Evolutionary conservation across 2,888 invertebrate species (phyloP), one percentile per base, ranked within the genome.

Genomic region (Agapetus fuscipes): DNA sequence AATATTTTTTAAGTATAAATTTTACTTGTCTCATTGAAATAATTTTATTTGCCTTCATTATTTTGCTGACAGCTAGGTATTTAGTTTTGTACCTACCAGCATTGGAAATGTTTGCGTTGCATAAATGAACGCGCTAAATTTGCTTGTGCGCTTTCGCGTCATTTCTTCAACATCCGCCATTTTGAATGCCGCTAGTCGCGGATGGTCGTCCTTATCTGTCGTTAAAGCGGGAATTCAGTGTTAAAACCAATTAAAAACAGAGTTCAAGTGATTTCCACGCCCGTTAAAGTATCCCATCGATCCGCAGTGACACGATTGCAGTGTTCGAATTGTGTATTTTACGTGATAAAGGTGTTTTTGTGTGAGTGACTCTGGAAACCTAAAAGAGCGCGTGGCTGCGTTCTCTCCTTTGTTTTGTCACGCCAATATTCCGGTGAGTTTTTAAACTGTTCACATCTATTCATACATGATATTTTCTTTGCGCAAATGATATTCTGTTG

Each of bases 111-210:
- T 20, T 20, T 20, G 20, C 20, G 20, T 20, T 4, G 5, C 20
- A 20, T 20, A 20, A 20, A 4, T 9, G 20, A 20, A 25, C 12
- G 13, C 15, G 13, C 9, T 9, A 32, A 31, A 11, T 20, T 17
- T 30, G 14, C 31, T 38, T 67, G 66, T 67, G 67, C 66, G 65
- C 65, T 64, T 64, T 46, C 43, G 43, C 43, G 42, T 45, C 63
- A 60, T 64, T 66, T 41, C 44, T 37, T 34, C 37, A 37, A 43
- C 34, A 34, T 67, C 69, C 68, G 69, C 69, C 69, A 70, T 70
- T 70, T 70, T 70, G 69, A 66, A 67, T 64, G 66, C 66, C 60
- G 67, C 66, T 66, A 66, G 69, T 66, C 66, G 69, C 65, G 64
- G 62, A 62, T 63, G 16, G 29, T 25, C 37, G 25, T 38, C 39